Percentiles rank a stretch among this genome's conserved stretches.
Evolutionary conservation across 2,797 vertebrate species (phyloP).

Genomic region (Thamnophis elegans): DNA sequence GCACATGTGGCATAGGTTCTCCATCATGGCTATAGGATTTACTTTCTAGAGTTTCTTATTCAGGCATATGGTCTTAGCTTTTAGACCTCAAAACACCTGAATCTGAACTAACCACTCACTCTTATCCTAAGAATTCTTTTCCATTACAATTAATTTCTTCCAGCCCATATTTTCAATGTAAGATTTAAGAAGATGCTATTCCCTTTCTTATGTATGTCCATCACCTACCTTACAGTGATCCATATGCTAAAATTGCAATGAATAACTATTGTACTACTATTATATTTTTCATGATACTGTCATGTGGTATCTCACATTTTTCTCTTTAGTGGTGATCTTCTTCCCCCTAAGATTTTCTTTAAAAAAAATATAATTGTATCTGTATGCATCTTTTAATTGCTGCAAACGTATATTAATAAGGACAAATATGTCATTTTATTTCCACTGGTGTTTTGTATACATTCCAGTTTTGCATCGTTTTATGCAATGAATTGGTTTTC

Average conservation of each 20-base stretch:
- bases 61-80: not conserved
- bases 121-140: not conserved
- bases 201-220: not conserved
- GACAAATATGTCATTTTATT: not conserved
- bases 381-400: not conserved
- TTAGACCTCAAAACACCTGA: not conserved
- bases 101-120: not conserved
- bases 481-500: not conserved
- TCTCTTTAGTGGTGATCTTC: not conserved
- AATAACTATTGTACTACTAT: not conserved
- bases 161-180: not conserved
- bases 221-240: not conserved
- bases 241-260: not conserved
- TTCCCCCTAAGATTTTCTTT: not conserved
- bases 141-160: not conserved
- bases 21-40: not conserved
- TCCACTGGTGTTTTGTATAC: not conserved
- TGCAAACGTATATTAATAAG: not conserved
- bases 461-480: not conserved
- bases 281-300: not conserved
- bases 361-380: not conserved
- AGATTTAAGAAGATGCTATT: not conserved
- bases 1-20: no score
- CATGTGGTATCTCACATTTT: not conserved
- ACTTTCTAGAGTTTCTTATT: not conserved